Conservation (phyloP, 2,113 vertebrate species). For the Aptenodytes patagonicus region DNA sequence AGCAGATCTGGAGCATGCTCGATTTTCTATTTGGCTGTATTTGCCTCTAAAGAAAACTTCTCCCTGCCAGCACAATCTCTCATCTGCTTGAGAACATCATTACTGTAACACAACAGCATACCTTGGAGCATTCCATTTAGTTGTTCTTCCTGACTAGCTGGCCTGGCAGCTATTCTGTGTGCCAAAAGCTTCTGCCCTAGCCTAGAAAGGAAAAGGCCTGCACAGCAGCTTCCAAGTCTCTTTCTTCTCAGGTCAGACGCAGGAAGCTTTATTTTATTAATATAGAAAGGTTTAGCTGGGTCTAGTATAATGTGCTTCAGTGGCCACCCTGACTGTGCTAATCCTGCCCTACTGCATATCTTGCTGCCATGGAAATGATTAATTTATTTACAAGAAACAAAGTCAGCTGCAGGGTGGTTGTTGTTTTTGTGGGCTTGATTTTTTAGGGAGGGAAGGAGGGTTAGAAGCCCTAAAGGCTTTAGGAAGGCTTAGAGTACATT, state of each 20-base stretch:
- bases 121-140: constrained; percentile 48
- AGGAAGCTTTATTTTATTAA: background rate
- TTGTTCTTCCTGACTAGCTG: constrained; percentile 45
- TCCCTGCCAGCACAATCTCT: constrained; percentile 14
- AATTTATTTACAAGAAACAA: background rate
- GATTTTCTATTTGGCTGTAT: background rate
- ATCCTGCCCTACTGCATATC: background rate
- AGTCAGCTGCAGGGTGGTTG: background rate
- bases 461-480: background rate
- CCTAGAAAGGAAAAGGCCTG: constrained; percentile 2
- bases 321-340: background rate
- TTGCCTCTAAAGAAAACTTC: background rate
- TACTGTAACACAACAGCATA: constrained; percentile 27
- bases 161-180: constrained; percentile 10
- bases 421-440: background rate
- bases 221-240: background rate
- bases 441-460: background rate
- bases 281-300: background rate
- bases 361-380: constrained; percentile 6
- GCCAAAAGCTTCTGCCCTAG: constrained; percentile 46
- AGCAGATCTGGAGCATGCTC: background rate
- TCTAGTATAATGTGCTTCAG: background rate
- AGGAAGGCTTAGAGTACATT: background rate
- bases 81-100: constrained; percentile 10
- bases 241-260: background rate